Evolutionary conservation across 1,140 invertebrate genomes (phyloP).

Genomic region (Plectrocnemia conspersa): DNA sequence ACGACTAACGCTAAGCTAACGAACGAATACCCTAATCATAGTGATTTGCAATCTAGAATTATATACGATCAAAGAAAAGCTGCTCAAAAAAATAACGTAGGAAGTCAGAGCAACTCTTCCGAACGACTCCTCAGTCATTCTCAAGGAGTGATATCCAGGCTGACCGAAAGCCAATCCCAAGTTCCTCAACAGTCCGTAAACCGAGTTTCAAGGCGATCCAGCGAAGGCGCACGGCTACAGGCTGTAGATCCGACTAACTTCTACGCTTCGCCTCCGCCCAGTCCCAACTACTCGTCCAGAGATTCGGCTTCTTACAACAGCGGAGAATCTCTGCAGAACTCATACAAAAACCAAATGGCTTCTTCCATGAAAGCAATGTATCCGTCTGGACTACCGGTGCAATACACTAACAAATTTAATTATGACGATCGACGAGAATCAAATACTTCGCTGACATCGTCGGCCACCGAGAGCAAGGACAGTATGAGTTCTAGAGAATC

Average conservation of each 20-base stretch:
- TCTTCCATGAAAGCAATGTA: conserved; percentile 10
- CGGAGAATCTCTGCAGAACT: conserved; percentile 20
- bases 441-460: conserved; percentile 53
- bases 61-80: conserved; percentile 22
- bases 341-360: conserved; percentile 29
- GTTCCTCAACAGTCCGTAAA: conserved; percentile 46
- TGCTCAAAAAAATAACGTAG: conserved; percentile 12
- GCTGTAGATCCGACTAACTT: conserved; percentile 17
- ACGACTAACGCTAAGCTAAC: conserved; percentile 24
- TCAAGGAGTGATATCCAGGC: conserved; percentile 18
- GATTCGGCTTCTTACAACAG: conserved; percentile 29
- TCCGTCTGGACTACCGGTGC: conserved; percentile 22
- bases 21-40: conserved; percentile 22
- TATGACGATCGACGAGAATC: conserved; percentile 54
- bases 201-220: conserved; percentile 46
- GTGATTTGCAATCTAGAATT: conserved; percentile 24
- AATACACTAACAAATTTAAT: conserved; percentile 29
- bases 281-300: conserved; percentile 29
- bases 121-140: conserved; percentile 6
- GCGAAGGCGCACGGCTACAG: conserved; percentile 45
- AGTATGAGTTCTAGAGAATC: conserved; percentile 62
- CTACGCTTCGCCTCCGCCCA: conserved; percentile 31
- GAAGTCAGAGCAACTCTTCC: conserved; percentile 1
- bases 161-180: conserved; percentile 47
- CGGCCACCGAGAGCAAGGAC: conserved; percentile 58